Evolutionary conservation across 1,140 invertebrate genomes (phyloP).

Genomic region (Zeugodacus cucurbitae): DNA sequence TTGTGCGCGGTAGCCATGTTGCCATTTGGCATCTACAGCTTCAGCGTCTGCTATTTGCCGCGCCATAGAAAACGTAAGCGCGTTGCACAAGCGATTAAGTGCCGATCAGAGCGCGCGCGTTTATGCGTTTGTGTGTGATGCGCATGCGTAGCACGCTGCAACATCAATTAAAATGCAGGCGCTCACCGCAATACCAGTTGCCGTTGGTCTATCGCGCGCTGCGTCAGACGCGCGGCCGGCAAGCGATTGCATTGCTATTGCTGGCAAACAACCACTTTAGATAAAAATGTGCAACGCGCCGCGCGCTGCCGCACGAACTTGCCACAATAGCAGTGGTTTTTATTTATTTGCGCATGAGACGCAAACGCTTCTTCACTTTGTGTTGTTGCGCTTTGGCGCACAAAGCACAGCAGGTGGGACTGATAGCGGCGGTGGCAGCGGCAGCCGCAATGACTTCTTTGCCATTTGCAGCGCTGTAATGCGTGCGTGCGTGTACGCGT

Average conservation of each 20-base stretch:
- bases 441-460: background rate
- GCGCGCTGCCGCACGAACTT: background rate
- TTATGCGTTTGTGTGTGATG: background rate
- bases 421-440: background rate
- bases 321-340: constrained; percentile 19
- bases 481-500: background rate
- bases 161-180: constrained; percentile 36
- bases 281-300: constrained; percentile 12
- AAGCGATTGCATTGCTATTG: constrained; percentile 1
- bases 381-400: background rate
- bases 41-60: background rate
- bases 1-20: constrained; percentile 24
- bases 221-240: background rate
- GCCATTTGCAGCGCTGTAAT: background rate
- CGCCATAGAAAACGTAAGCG: background rate
- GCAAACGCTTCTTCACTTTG: background rate
- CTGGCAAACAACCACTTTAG: constrained; percentile 34
- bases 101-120: background rate
- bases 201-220: background rate
- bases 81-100: background rate
- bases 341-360: background rate
- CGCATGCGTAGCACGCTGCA: constrained; percentile 32
- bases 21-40: background rate
- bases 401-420: constrained; percentile 20
- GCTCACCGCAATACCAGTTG: constrained; percentile 25